Evolutionary conservation across 1,140 invertebrate species (phyloP).

Genomic region (Scylla paramamosain): DNA sequence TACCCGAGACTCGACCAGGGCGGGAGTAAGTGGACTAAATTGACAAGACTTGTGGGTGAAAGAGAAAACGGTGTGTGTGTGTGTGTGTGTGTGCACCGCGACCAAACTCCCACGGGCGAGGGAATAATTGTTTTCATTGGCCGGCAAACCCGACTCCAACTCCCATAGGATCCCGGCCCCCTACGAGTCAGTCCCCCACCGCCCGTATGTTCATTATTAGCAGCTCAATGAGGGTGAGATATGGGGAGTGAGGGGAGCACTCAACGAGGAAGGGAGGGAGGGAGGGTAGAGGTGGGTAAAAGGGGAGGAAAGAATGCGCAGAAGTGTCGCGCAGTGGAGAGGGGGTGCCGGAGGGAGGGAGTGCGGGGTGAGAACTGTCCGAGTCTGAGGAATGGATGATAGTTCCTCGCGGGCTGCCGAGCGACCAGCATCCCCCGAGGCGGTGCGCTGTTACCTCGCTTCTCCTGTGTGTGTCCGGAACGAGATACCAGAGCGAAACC

Average conservation of each 20-base stretch:
- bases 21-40: neutral
- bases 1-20: neutral
- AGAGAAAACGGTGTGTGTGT: slow-evolving; percentile 6
- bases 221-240: slow-evolving; percentile 19
- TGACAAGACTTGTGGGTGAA: neutral
- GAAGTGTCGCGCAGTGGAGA: neutral
- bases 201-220: slow-evolving; percentile 22
- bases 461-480: neutral
- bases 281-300: neutral
- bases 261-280: neutral
- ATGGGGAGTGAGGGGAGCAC: neutral
- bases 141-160: neutral
- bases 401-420: neutral
- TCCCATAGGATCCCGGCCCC: neutral
- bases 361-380: slow-evolving; percentile 16
- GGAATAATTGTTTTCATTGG: slow-evolving; percentile 4
- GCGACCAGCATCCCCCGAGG: neutral
- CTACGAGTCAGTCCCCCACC: neutral
- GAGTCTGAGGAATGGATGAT: neutral
- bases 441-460: neutral
- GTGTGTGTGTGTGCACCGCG: neutral
- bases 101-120: neutral
- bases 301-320: neutral
- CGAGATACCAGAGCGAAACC: neutral
- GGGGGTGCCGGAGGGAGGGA: neutral